phyloP scores from a whole-genome alignment of 2,888 invertebrate species.

The Adela reaumurella region DNA sequence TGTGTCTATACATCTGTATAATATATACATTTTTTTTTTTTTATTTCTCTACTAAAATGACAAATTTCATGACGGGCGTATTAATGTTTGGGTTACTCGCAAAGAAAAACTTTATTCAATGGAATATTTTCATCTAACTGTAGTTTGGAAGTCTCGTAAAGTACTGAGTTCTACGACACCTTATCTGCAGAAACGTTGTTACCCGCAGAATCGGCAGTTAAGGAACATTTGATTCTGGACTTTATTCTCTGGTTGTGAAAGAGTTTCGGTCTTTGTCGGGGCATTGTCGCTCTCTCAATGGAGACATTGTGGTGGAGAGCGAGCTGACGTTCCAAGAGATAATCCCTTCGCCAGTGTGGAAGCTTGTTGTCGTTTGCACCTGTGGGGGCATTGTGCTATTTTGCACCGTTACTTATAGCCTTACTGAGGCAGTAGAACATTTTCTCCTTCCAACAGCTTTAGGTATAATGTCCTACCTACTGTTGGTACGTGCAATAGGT shows the following conservation, averaged over 20 bases:
- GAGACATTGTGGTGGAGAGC: not conserved
- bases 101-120: too few species aligned
- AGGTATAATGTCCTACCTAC: too few species aligned
- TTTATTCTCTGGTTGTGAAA: not conserved
- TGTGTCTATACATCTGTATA: too few species aligned
- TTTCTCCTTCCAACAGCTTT: too few species aligned
- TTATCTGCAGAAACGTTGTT: not conserved
- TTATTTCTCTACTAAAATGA: too few species aligned
- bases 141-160: not conserved
- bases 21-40: too few species aligned
- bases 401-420: not conserved
- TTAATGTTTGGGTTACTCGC: too few species aligned
- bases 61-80: too few species aligned
- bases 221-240: not conserved
- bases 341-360: not conserved
- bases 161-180: not conserved
- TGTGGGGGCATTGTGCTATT: not conserved
- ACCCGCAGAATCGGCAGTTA: not conserved
- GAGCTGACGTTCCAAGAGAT: not conserved
- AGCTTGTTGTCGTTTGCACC: not conserved
- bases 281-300: not conserved
- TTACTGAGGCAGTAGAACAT: too few species aligned
- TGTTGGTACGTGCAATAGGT: too few species aligned
- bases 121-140: too few species aligned
- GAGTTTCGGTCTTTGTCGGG: not conserved